These are phyloP conservation scores for Parus major DNA, from an alignment of 2,113 vertebrate genomes.

Conservation along the genomic window DNA sequence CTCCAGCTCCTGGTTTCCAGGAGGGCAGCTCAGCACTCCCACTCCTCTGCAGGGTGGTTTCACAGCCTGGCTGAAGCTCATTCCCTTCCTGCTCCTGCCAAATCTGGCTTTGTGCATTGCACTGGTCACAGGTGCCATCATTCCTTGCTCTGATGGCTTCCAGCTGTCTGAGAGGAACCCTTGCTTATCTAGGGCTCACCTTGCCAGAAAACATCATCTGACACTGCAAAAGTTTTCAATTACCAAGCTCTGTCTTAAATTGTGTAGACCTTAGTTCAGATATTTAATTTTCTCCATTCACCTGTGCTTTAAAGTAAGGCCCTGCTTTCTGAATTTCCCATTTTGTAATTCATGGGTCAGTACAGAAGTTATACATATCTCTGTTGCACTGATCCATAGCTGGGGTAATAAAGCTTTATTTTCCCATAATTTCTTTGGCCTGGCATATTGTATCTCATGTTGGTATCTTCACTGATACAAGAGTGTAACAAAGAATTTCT, in stretches of 20 bases:
- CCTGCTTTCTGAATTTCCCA: neutral
- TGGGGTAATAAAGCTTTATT: neutral
- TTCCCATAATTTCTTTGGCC: neutral
- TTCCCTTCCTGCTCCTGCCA: neutral
- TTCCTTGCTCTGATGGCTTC: neutral
- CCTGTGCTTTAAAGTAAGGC: neutral
- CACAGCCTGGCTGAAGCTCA: neutral
- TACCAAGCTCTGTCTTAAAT: neutral
- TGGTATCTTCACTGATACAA: neutral
- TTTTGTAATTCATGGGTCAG: neutral
- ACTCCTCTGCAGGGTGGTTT: neutral
- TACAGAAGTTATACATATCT: neutral
- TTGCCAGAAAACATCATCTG: neutral
- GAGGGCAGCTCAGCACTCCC: neutral
- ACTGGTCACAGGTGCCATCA: neutral
- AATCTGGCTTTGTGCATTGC: neutral
- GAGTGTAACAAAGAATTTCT: neutral
- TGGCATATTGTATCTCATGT: neutral
- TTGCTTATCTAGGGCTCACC: neutral
- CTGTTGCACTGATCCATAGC: neutral
- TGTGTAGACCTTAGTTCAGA: neutral
- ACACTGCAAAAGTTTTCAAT: neutral
- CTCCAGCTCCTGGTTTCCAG: neutral
- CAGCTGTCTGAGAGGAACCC: neutral
- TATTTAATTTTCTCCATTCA: neutral